phyloP scores from a whole-genome alignment of 2,797 vertebrate genomes.

The Mus minutoides region DNA sequence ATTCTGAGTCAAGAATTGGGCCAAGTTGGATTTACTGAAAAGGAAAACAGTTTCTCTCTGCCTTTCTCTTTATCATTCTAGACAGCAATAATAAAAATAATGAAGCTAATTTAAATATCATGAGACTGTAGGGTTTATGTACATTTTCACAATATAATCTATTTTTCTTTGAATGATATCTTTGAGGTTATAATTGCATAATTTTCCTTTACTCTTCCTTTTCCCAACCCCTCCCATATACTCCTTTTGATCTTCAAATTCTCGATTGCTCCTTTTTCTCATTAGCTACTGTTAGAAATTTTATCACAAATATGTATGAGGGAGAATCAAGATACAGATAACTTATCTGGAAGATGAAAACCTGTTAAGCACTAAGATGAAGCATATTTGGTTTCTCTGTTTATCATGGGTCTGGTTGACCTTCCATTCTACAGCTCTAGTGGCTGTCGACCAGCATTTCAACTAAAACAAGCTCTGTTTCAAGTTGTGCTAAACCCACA shows the following conservation, averaged over 20 bases:
- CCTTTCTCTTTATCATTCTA: not conserved
- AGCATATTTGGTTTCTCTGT: not conserved
- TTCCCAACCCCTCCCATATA: not conserved
- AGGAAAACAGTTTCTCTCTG: not conserved
- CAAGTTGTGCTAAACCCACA: accelerated
- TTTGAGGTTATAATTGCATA: not conserved
- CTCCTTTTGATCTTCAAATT: not conserved
- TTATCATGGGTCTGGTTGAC: not conserved
- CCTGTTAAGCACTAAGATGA: not conserved
- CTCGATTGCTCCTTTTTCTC: not conserved
- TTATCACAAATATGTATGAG: not conserved
- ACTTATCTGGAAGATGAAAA: conserved; percentile 5
- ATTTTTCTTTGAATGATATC: no score
- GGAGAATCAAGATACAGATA: not conserved
- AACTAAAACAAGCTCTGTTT: not conserved
- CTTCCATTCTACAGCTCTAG: not conserved
- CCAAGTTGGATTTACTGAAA: conserved; percentile 9
- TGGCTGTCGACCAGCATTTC: not conserved
- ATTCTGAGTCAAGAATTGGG: conserved; percentile 19
- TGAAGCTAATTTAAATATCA: not conserved
- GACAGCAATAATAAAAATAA: not conserved
- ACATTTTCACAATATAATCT: not conserved
- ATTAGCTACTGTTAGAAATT: not conserved
- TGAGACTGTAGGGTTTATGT: not conserved
- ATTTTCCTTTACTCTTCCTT: not conserved